These are phyloP conservation scores for Peromyscus polionotus DNA, from an alignment of 2,113 vertebrate genomes.

Conservation along the genomic window DNA sequence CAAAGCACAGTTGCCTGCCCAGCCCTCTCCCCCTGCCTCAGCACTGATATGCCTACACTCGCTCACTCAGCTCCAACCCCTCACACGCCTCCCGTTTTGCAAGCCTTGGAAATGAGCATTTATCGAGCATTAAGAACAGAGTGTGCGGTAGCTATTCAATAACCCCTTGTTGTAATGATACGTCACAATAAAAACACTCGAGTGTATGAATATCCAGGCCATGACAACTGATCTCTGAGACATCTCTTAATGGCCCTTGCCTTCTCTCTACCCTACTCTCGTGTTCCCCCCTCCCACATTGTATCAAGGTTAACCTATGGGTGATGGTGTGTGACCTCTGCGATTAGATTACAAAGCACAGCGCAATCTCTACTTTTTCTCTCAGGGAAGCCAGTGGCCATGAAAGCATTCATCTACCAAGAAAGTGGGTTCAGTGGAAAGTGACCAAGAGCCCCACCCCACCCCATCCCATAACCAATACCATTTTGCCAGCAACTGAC, in stretches of 20 bases:
- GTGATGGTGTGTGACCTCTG: neutral
- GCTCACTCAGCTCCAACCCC: neutral
- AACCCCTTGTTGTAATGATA: neutral
- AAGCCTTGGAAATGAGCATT: neutral
- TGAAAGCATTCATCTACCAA: neutral
- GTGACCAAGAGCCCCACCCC: neutral
- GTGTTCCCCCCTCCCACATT: neutral
- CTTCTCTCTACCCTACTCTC: neutral
- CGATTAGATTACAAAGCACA: neutral
- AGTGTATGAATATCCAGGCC: neutral
- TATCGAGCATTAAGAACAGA: neutral
- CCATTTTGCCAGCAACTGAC: neutral
- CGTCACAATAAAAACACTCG: neutral
- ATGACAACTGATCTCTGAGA: neutral
- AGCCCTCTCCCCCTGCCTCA: neutral
- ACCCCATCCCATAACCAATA: neutral
- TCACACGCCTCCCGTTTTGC: neutral
- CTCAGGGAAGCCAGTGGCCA: neutral
- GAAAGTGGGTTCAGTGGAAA: neutral
- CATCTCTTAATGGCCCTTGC: neutral
- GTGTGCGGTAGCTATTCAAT: neutral
- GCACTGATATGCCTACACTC: neutral
- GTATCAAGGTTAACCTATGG: neutral
- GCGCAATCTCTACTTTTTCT: neutral
- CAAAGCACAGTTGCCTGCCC: neutral